Evolutionary conservation across 2,888 invertebrate species (phyloP).

Genomic region (Nomada ruficornis): DNA sequence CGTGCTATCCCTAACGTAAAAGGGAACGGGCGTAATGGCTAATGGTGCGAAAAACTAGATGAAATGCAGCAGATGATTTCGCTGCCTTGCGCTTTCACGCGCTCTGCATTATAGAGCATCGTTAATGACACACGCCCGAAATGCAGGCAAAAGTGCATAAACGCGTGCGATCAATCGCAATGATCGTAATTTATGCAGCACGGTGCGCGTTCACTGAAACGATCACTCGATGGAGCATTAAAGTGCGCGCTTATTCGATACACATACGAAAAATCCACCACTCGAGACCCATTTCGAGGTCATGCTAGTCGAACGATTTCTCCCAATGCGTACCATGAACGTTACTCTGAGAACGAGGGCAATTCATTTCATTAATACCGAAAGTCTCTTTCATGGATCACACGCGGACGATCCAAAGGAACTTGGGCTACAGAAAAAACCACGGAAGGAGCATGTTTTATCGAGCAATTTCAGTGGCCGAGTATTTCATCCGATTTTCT

Average conservation of each 20-base stretch:
- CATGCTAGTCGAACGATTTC: slow-evolving; percentile 16
- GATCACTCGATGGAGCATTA: not conserved
- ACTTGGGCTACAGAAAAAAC: not conserved
- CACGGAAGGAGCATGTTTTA: not conserved
- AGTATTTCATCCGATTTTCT: not conserved
- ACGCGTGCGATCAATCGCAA: slow-evolving; percentile 16
- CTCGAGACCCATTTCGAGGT: not conserved
- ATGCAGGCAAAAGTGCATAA: slow-evolving; percentile 16
- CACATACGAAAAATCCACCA: slow-evolving; percentile 12
- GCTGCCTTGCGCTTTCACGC: slow-evolving; percentile 1
- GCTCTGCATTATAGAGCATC: not conserved
- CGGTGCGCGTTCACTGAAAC: slow-evolving; percentile 9
- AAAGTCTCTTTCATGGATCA: not conserved
- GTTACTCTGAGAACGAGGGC: too few species aligned
- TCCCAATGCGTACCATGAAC: too few species aligned
- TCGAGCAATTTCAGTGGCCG: not conserved
- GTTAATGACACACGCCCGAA: slow-evolving; percentile 18
- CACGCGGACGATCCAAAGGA: not conserved
- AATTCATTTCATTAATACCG: not conserved
- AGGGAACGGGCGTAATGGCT: not conserved
- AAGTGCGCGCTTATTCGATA: not conserved
- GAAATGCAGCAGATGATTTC: slow-evolving; percentile 4
- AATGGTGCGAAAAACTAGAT: not conserved
- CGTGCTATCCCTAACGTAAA: not conserved
- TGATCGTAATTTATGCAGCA: slow-evolving; percentile 35